phyloP scores from a whole-genome alignment of 2,888 invertebrate genomes.

The Lucinisca nassula region DNA sequence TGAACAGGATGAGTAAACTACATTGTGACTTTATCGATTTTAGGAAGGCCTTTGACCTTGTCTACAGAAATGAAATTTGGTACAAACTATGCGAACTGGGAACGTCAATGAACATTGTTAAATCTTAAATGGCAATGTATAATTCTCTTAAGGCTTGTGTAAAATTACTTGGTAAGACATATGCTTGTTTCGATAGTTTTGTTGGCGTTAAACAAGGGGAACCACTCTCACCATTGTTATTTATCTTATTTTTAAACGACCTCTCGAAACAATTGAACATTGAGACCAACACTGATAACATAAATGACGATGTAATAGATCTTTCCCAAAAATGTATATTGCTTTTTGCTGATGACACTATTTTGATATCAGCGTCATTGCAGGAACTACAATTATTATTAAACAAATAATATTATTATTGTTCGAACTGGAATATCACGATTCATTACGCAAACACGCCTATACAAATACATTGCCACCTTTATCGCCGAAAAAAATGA shows the following conservation, averaged over 20 bases:
- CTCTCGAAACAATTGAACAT: background rate
- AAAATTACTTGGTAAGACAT: background rate
- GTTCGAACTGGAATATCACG: too few species aligned
- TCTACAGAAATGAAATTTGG: background rate
- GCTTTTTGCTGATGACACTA: background rate
- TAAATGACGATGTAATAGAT: background rate
- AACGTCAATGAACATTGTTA: background rate
- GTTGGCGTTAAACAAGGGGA: background rate
- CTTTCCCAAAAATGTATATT: background rate
- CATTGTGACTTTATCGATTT: background rate
- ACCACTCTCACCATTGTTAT: background rate
- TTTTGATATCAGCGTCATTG: background rate
- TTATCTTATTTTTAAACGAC: background rate
- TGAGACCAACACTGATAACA: background rate
- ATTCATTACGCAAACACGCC: too few species aligned
- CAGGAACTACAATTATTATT: background rate
- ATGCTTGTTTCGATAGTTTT: background rate
- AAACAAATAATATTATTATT: background rate
- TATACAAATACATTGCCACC: too few species aligned
- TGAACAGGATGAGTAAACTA: too few species aligned
- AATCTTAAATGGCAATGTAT: background rate
- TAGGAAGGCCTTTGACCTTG: background rate
- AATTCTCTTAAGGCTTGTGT: background rate
- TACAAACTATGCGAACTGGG: background rate
- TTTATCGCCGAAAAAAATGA: too few species aligned